These are phyloP conservation scores for Caenorhabditis briggsae DNA, from an alignment of 1,140 invertebrate species.

Conservation along the genomic window DNA sequence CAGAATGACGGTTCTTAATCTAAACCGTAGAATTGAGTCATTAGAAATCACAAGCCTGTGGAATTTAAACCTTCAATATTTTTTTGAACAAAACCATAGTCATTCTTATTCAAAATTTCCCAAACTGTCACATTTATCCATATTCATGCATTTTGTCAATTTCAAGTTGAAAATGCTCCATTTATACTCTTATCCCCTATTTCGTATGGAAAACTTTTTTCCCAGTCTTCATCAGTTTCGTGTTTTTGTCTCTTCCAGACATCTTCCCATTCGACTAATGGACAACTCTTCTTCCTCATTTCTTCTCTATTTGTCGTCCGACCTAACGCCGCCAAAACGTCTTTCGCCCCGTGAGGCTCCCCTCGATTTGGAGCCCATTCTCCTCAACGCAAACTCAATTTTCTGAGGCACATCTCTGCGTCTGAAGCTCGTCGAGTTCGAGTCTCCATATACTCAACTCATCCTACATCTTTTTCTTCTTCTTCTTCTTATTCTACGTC, in stretches of 20 bases:
- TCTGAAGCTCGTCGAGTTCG: conserved; percentile 5
- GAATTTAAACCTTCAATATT: too few species aligned
- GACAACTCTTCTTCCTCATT: conserved; percentile 30
- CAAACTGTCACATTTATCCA: too few species aligned
- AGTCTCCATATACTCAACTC: conserved; percentile 7
- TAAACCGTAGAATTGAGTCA: too few species aligned
- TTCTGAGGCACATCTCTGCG: conserved; percentile 18
- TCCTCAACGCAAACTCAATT: conserved; percentile 50
- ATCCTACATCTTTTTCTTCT: conserved; percentile 1
- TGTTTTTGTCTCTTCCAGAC: conserved; percentile 22
- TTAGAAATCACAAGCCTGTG: too few species aligned
- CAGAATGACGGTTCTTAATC: too few species aligned
- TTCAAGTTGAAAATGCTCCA: too few species aligned
- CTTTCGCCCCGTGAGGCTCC: neutral
- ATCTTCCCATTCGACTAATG: conserved; percentile 31
- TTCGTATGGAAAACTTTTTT: neutral
- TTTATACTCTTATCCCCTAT: neutral
- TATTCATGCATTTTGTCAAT: too few species aligned
- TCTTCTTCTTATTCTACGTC: conserved; percentile 2
- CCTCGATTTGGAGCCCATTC: conserved; percentile 51
- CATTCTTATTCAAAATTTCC: too few species aligned
- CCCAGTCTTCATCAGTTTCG: neutral
- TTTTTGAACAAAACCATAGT: too few species aligned
- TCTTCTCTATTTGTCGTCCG: neutral
- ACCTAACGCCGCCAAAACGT: conserved; percentile 38